A percentile compares a stretch with the other conserved stretches of the same genome.
Evolutionary conservation across 2,113 vertebrate species (phyloP).

Genomic region (Pterophyllum scalare): DNA sequence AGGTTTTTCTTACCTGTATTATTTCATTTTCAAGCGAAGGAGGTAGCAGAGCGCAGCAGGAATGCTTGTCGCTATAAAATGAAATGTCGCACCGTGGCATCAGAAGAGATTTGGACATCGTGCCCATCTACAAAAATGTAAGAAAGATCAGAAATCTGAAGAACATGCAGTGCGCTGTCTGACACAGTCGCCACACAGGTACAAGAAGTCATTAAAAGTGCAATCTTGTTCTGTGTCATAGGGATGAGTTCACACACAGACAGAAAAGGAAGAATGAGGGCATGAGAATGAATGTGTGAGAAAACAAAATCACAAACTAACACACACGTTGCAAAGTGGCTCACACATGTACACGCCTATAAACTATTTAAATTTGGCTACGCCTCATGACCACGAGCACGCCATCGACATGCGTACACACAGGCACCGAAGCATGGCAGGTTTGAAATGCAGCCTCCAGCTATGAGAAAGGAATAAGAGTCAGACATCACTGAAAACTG

Average conservation of each 20-base stretch:
- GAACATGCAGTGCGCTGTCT: slow-evolving; percentile 23
- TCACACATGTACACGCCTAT: background rate
- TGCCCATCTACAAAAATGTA: slow-evolving; percentile 2
- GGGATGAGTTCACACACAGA: slow-evolving; percentile 4
- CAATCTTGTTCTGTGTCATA: slow-evolving; percentile 46
- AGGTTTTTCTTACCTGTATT: slow-evolving; percentile 1
- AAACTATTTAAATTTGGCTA: slow-evolving; percentile 10
- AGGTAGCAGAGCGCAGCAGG: slow-evolving; percentile 41
- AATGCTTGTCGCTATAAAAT: slow-evolving; percentile 65
- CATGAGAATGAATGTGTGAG: background rate
- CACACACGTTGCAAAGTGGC: background rate
- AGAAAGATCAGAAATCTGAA: slow-evolving; percentile 22
- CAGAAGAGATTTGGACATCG: slow-evolving; percentile 29
- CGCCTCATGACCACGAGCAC: background rate
- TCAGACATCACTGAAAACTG: slow-evolving; percentile 37
- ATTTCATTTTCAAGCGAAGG: slow-evolving; percentile 44
- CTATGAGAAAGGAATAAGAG: slow-evolving; percentile 21
- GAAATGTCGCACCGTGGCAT: slow-evolving; percentile 63
- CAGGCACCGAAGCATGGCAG: background rate
- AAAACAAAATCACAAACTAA: background rate
- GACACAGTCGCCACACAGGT: slow-evolving; percentile 45
- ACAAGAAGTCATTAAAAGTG: slow-evolving; percentile 70
- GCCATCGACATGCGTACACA: background rate
- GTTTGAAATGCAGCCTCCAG: slow-evolving; percentile 39
- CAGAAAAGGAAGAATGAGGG: background rate